Percentiles rank a stretch among this genome's conserved stretches.
Evolutionary conservation across 2,113 vertebrate genomes (phyloP).

Genomic region (Melanerpes aurifrons): DNA sequence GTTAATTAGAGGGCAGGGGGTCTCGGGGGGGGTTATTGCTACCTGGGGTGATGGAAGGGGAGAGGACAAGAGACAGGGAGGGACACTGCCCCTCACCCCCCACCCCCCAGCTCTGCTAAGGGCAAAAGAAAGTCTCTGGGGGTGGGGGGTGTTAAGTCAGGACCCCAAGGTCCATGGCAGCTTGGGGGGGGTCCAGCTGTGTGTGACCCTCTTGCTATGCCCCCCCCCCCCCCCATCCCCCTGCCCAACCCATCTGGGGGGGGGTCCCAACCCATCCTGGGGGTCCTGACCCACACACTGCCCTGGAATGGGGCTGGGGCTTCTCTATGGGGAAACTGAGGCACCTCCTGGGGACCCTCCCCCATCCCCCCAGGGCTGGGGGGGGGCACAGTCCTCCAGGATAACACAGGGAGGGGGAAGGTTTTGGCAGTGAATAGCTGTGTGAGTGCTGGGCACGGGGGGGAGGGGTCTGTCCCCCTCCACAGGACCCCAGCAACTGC

Average conservation of each 20-base stretch:
- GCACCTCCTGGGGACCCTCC: not conserved
- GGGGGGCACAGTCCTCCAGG: not conserved
- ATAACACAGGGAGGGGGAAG: not conserved
- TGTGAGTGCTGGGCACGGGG: not conserved
- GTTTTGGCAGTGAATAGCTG: constrained; percentile 61
- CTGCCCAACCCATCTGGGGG: not conserved
- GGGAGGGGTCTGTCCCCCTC: too few species aligned
- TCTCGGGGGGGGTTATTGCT: not conserved
- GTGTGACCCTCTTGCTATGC: not conserved
- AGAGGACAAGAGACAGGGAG: not conserved
- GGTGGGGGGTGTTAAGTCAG: not conserved
- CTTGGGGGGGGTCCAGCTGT: not conserved
- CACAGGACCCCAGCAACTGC: fast-evolving
- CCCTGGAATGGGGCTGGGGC: not conserved
- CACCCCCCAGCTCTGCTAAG: too few species aligned
- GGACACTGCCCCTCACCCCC: too few species aligned
- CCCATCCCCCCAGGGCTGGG: not conserved
- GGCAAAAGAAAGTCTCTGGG: not conserved
- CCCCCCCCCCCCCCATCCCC: too few species aligned
- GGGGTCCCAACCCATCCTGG: not conserved
- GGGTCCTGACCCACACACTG: not conserved
- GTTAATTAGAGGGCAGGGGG: not conserved
- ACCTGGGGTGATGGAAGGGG: not conserved
- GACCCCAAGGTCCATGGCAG: not conserved
- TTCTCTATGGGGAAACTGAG: not conserved